Evolutionary conservation across 2,888 invertebrate species (phyloP), one percentile per base, ranked within the genome.

Genomic region (Sarcophaga rosellei): DNA sequence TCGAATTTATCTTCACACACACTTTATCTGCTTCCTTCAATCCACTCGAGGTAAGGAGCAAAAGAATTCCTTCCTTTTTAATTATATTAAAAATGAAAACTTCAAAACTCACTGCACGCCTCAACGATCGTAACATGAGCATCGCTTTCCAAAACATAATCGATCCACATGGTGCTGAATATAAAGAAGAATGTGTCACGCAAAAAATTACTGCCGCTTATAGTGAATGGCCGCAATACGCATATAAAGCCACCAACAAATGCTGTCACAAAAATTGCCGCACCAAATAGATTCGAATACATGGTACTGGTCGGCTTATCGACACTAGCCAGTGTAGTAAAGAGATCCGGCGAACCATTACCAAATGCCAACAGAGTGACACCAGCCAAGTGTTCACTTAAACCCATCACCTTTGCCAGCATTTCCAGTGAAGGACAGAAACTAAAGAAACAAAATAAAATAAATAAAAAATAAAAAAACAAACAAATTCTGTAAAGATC

Each of bases 321-420:
- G 1, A 89, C 94, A 17, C 88, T 70, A 1, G 89, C 95, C 25
- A 96, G 91, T 21, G 95, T 94, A 35, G 95, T 94, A 89, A 96
- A 95, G 76, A 96, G 94, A 91, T 96, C 96, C 2, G 96, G 95
- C 2, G 95, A 94, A 62, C 96, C 95, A 91, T 96, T 96, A 17
- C 96, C 96, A 91, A 96, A 95, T 0, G 96, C 96, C 89, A 96
- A 91, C 87, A 96, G 94, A 25, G 96, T 96, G 20, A 96, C 95
- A 12, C 96, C 96, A 4, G 95, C 95, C 63, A 95, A 93, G 89
- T 93, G 94, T 87, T 95, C 94, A 70, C 94, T 94, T 81, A 95
- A 89, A 21, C 91, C 92, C 75, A 95, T 88, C 1, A 92, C 89
- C 72, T 92, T 89, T 1, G 94, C 93, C 63, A 95, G 93, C 44